A percentile compares a stretch with the other conserved stretches of the same genome.
Conservation (phyloP, 1,140 invertebrate species). For the Sminthurinus signatus region DNA sequence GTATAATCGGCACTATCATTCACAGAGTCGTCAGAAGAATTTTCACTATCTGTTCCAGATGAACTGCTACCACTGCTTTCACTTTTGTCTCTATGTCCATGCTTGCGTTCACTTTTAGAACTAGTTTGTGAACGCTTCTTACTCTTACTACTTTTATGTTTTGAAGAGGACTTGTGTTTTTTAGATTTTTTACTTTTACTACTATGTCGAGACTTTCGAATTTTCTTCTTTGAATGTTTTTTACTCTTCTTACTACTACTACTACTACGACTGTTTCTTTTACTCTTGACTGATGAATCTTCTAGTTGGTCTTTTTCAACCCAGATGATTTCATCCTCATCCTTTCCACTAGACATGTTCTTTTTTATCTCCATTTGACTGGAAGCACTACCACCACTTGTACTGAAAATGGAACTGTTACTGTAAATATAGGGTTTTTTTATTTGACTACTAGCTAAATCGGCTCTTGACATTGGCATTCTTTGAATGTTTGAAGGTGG, state of each 20-base stretch:
- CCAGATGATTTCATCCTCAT: constrained; percentile 23
- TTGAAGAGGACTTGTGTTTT: constrained; percentile 19
- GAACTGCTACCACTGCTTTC: background rate
- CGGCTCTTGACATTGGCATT: too few relatives aligned
- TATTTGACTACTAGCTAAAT: too few relatives aligned
- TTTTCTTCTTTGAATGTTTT: constrained; percentile 16
- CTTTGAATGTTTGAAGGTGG: constrained; percentile 6
- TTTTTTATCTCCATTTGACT: too few relatives aligned
- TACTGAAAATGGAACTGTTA: too few relatives aligned
- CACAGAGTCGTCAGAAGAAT: background rate
- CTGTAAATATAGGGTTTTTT: too few relatives aligned
- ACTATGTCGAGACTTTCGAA: background rate
- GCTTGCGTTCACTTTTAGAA: constrained; percentile 5
- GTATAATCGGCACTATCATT: background rate
- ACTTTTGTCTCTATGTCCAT: constrained; percentile 5
- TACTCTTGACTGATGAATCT: too few relatives aligned
- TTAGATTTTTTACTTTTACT: constrained; percentile 24
- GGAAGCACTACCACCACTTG: too few relatives aligned
- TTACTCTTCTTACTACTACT: constrained; percentile 5
- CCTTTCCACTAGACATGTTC: too few relatives aligned
- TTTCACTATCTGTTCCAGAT: background rate
- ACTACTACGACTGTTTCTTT: too few relatives aligned
- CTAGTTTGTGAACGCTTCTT: constrained; percentile 15
- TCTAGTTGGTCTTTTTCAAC: constrained; percentile 23
- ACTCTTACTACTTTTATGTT: constrained; percentile 20